Evolutionary conservation across 2,797 vertebrate species (phyloP).

Genomic region (Buphagus erythrorhynchus): DNA sequence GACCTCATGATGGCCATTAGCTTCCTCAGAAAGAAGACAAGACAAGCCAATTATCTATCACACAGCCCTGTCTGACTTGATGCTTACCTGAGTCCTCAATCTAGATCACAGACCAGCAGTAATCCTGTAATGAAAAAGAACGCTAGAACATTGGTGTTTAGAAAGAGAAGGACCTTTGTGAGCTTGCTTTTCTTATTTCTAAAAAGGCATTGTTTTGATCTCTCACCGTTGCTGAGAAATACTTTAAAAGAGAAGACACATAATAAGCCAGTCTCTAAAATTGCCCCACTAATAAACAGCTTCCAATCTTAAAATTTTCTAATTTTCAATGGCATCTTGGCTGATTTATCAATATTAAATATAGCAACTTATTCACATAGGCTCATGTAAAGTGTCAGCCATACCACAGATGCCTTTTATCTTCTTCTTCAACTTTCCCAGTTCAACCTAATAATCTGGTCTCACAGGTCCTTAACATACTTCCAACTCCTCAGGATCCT

Average conservation of each 20-base stretch:
- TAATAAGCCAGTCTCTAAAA: background rate
- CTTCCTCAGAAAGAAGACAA: background rate
- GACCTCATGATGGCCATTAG: background rate
- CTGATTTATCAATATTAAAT: background rate
- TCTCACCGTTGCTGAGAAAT: background rate
- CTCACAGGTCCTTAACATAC: background rate
- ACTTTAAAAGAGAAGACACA: background rate
- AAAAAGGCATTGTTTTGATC: background rate
- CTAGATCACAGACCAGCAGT: background rate
- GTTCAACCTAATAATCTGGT: background rate
- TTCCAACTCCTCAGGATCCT: background rate
- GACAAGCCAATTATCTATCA: background rate
- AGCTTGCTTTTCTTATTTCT: background rate
- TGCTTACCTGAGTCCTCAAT: background rate
- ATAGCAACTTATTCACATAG: background rate
- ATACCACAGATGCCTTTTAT: accelerated
- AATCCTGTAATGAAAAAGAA: background rate
- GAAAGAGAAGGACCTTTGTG: background rate
- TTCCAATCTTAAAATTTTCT: background rate
- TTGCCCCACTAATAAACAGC: background rate
- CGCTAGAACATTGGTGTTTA: background rate
- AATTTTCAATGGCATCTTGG: background rate
- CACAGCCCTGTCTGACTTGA: background rate
- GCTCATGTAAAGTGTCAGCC: background rate
- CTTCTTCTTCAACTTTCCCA: background rate